Percentiles rank a stretch among this genome's conserved stretches.
Evolutionary conservation across 2,797 vertebrate genomes (phyloP).

Genomic region (Amblyopsis hoosieri): DNA sequence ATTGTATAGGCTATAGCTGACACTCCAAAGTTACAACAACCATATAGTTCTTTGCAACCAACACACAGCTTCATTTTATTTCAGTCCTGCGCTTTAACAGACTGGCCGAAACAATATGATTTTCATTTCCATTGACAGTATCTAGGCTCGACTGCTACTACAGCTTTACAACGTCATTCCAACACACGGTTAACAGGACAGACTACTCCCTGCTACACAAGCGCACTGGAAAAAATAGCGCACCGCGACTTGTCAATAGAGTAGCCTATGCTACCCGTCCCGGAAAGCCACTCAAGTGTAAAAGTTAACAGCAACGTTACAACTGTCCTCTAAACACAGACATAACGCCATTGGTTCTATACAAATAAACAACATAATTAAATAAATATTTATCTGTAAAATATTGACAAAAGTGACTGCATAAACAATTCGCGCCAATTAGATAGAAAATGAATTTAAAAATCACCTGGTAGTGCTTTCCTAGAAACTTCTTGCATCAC

Average conservation of each 20-base stretch:
- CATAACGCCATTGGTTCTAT: slow-evolving; percentile 24
- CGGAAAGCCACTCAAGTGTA: slow-evolving; percentile 47
- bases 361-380: slow-evolving; percentile 35
- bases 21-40: neutral
- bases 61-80: too few species aligned
- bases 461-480: slow-evolving; percentile 99
- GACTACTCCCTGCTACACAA: slow-evolving; percentile 11
- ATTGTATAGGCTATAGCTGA: neutral
- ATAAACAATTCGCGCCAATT: slow-evolving; percentile 74
- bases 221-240: slow-evolving; percentile 29
- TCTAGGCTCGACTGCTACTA: neutral
- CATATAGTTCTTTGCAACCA: too few species aligned
- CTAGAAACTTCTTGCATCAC: slow-evolving; percentile 99
- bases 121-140: neutral
- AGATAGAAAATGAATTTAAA: slow-evolving; percentile 77
- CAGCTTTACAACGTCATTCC: slow-evolving; percentile 2
- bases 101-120: neutral
- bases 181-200: neutral
- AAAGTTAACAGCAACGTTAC: slow-evolving; percentile 21
- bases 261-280: slow-evolving; percentile 42
- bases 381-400: slow-evolving; percentile 40
- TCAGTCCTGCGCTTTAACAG: neutral
- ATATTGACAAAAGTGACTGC: slow-evolving; percentile 67
- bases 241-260: slow-evolving; percentile 48
- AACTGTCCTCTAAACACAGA: slow-evolving; percentile 37